Evolutionary conservation across 2,888 invertebrate genomes (phyloP).

Genomic region (Philaethria dido): DNA sequence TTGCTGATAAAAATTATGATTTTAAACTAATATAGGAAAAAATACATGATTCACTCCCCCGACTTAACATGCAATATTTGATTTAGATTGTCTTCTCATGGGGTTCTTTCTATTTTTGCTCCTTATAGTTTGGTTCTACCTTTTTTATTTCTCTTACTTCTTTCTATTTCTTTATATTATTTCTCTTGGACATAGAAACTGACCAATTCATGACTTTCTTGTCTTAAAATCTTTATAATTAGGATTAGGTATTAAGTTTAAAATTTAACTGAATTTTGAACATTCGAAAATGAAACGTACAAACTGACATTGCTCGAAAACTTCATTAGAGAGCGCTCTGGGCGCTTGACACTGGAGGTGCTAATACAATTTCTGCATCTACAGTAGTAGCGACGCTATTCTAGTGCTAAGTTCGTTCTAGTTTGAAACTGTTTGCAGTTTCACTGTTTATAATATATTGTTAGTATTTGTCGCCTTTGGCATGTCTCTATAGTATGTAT

Average conservation of each 20-base stretch:
- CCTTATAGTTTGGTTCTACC: too few relatives aligned
- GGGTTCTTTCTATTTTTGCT: too few relatives aligned
- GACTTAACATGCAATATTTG: too few relatives aligned
- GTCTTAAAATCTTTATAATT: neutral
- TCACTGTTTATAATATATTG: neutral
- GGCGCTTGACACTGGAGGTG: conserved; percentile 19
- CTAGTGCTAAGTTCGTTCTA: conserved; percentile 21
- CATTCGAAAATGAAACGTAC: conserved; percentile 21
- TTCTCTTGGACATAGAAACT: too few relatives aligned
- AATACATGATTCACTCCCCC: too few relatives aligned
- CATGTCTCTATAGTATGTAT: neutral
- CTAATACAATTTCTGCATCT: conserved; percentile 34
- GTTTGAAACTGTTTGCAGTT: conserved; percentile 25
- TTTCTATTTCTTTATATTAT: too few relatives aligned
- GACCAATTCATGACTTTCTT: neutral
- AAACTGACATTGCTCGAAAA: conserved; percentile 16
- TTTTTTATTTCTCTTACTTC: too few relatives aligned
- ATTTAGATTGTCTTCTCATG: too few relatives aligned
- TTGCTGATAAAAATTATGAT: too few relatives aligned
- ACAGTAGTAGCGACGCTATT: conserved; percentile 21
- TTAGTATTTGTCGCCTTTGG: neutral
- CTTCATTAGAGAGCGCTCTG: conserved; percentile 28
- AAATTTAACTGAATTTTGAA: neutral
- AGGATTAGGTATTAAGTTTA: neutral
- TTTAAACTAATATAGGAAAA: too few relatives aligned